Percentiles rank a stretch among this genome's conserved stretches.
These are phyloP conservation scores for Mirounga angustirostris DNA, from an alignment of 2,113 vertebrate genomes.

Conservation along the genomic window DNA sequence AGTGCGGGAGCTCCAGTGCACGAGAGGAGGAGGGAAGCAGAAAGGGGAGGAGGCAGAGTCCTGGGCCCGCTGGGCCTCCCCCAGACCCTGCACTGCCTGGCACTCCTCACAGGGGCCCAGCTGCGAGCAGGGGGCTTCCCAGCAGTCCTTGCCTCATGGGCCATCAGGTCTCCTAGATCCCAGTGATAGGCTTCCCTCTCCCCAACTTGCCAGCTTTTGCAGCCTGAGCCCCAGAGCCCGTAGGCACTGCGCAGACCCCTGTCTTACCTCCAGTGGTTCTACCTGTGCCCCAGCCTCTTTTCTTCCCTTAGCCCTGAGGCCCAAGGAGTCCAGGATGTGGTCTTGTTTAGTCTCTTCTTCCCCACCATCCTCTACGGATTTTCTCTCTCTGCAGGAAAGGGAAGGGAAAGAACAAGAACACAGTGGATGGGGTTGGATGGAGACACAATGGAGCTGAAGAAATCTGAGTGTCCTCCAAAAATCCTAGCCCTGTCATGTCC, in stretches of 20 bases:
- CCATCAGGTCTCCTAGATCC: background rate
- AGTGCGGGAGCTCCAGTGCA: rapidly evolving
- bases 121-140: background rate
- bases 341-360: background rate
- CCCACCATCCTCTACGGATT: background rate
- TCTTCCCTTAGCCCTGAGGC: background rate
- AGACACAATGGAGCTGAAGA: background rate
- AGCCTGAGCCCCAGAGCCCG: background rate
- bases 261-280: background rate
- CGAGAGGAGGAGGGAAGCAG: background rate
- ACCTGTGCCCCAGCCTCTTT: background rate
- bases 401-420: background rate
- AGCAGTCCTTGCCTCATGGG: background rate
- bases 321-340: background rate
- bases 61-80: background rate
- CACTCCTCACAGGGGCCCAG: background rate
- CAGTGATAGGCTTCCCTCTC: background rate
- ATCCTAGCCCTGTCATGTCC: background rate
- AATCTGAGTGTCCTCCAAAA: background rate
- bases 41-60: background rate
- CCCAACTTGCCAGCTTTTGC: background rate
- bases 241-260: background rate
- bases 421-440: background rate
- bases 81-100: background rate
- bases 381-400: background rate